Evolutionary conservation across 2,797 vertebrate species (phyloP), one percentile per base, ranked within the genome.

Genomic region (Arnoldichthys spilopterus): DNA sequence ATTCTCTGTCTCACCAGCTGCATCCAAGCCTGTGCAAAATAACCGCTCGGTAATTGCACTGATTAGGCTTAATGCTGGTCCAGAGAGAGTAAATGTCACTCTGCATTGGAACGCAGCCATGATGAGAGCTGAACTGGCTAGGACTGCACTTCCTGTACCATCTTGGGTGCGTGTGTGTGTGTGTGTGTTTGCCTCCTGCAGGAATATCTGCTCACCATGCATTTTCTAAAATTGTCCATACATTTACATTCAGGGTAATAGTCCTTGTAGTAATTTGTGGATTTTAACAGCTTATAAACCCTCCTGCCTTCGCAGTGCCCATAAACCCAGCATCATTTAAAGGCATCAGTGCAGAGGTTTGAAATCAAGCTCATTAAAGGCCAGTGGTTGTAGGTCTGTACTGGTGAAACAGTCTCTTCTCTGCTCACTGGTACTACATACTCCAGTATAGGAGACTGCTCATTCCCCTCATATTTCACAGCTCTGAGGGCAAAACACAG

Each of bases 81-180:
- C 64, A 26, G 40, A 40, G 28, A 43, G 71, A 62, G 47, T 45
- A 74, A 79, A 43, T 62, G 22, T 73, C 56, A 30, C 49, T 67
- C 63, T 59, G 22, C 51, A 11, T 32, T 79, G 72, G 78, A 69
- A 68, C 24, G 40, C 64, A n/a, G 72, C 78, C 78, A 79, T 28
- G 22, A 51, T 69, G 78, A 69, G 72, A 59, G 45, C 54, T 68
- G 22, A 74, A 67, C 62, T 74, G 72, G 78, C 78, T 32, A 26
- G 6, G 28, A 40, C 72, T 61, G 54, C 22, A 40, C 64, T 67
- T 79, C 71, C 77, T 78, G 77, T 61, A 54, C 32, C 22, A 37
- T 78, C 77, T 24, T 72, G 58, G 11, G 64, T 69, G 64, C 11
- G 32, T 30, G 26, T 67, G 40, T 45, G 68, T 71, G 56, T 68